Evolutionary conservation across 2,888 invertebrate species (phyloP).

Genomic region (Nomada ruficornis): DNA sequence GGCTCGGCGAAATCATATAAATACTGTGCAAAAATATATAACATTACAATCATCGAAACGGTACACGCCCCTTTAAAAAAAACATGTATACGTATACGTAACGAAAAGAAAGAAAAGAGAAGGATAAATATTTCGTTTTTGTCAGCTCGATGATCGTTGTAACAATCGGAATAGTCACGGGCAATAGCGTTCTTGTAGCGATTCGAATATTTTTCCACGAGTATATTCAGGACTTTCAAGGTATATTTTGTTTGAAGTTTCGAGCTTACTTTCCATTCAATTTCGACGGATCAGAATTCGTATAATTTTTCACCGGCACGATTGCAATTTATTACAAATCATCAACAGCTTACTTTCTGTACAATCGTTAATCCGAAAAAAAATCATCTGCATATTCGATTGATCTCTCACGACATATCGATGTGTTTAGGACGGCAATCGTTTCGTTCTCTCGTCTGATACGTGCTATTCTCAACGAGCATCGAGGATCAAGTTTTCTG

Average conservation of each 20-base stretch:
- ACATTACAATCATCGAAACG: slow-evolving; percentile 30
- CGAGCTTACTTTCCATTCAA: slow-evolving; percentile 11
- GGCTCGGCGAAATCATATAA: slow-evolving; percentile 21
- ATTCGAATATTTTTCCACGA: slow-evolving; percentile 4
- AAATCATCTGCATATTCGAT: slow-evolving; percentile 41
- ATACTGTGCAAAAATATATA: slow-evolving; percentile 49
- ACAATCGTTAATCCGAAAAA: slow-evolving; percentile 36
- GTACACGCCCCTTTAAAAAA: slow-evolving; percentile 1
- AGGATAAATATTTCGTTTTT: slow-evolving; percentile 31
- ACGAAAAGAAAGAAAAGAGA: neutral
- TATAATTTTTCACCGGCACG: slow-evolving; percentile 20
- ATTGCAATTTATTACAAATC: slow-evolving; percentile 25
- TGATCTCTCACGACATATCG: slow-evolving; percentile 73
- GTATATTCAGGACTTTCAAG: neutral
- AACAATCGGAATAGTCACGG: slow-evolving; percentile 7
- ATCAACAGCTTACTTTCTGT: slow-evolving; percentile 38
- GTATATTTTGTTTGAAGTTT: slow-evolving; percentile 9
- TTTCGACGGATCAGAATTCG: slow-evolving; percentile 56
- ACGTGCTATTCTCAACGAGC: slow-evolving; percentile 36
- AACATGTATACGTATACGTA: neutral
- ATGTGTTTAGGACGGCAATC: slow-evolving; percentile 81
- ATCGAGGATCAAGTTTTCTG: slow-evolving; percentile 41
- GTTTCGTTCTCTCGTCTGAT: slow-evolving; percentile 59
- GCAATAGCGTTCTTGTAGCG: slow-evolving; percentile 2
- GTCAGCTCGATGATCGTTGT: slow-evolving; percentile 52